Evolutionary conservation across 2,113 vertebrate species (phyloP), one percentile per base, ranked within the genome.

Genomic region (Sakesphorus luctuosus): DNA sequence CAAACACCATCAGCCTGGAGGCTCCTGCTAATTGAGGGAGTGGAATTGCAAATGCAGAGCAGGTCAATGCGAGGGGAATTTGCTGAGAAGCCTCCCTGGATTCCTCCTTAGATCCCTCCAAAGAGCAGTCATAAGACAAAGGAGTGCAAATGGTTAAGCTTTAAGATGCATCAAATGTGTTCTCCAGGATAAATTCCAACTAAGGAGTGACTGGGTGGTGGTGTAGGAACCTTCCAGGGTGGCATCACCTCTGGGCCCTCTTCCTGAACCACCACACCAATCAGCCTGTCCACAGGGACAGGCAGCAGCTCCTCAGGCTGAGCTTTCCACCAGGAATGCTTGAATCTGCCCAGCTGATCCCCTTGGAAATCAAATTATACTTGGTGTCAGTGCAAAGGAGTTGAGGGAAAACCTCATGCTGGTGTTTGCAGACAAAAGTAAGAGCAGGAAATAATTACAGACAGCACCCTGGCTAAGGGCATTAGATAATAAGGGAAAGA

Each of bases 381-480:
- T 28, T 5, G 0, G 0, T 58, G 73, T 33, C 61, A 11, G 52
- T 75, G 35, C 29, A 73, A 80, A 80, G 53, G 83, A 93, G 73
- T 89, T 78, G 6, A 56, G 83, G 88, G 83, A 84, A 83, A 68
- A 71, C 40, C 66, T 94, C 76, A 26, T 40, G 33, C 44, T 93
- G 75, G 36, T 93, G 82, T 86, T 96, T 92, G 80, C 65, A 74
- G 63, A 52, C 43, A 71, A 36, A 90, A 85, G 75, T 35, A 59
- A 52, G 84, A 83, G 47, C 75, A 92, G 79, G 80, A 83, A 59
- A 92, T 83, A 88, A 86, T 91, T 93, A 74, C 43, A 90, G 78
- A 63, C 26, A 26, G 17, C 72, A 83, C 75, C 76, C 82, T 92
- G 90, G 86, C 55, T 71, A 38, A 91, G 67, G 81, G 72, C 56